These are phyloP conservation scores for Branchinecta lindahli DNA, from an alignment of 1,140 invertebrate genomes.

Conservation along the genomic window DNA sequence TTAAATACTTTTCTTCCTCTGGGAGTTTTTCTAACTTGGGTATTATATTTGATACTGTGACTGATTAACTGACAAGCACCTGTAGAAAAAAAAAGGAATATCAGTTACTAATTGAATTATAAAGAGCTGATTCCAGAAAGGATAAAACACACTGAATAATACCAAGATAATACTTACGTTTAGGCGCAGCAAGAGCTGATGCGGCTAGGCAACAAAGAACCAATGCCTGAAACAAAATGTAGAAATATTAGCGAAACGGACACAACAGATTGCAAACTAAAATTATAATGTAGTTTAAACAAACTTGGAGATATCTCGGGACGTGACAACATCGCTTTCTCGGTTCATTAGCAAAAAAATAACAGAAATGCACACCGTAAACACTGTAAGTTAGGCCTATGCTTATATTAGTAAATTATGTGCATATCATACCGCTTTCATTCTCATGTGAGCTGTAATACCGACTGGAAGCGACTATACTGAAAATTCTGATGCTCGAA, in stretches of 20 bases:
- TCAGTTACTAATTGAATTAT: not conserved
- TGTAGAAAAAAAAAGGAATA: no score
- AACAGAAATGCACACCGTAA: no score
- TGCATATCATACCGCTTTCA: not conserved
- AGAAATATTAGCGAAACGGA: not conserved
- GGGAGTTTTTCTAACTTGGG: no score
- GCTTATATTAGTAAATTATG: not conserved
- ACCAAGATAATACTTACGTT: not conserved
- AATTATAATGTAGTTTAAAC: no score
- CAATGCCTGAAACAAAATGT: not conserved
- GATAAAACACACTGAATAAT: not conserved
- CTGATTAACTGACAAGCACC: no score
- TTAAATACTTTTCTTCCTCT: no score
- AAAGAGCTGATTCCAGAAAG: not conserved
- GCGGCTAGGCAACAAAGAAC: not conserved
- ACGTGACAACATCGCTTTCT: no score
- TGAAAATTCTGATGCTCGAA: not conserved
- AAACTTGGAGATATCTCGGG: no score
- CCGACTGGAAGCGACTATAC: not conserved
- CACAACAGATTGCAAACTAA: no score
- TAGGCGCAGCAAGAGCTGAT: conserved; percentile 3
- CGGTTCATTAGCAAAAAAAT: no score
- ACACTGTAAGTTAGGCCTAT: no score
- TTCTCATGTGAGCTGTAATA: not conserved
- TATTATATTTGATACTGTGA: no score